These are phyloP conservation scores for Gasterosteus nipponicus DNA, from an alignment of 2,113 vertebrate genomes.

Conservation along the genomic window DNA sequence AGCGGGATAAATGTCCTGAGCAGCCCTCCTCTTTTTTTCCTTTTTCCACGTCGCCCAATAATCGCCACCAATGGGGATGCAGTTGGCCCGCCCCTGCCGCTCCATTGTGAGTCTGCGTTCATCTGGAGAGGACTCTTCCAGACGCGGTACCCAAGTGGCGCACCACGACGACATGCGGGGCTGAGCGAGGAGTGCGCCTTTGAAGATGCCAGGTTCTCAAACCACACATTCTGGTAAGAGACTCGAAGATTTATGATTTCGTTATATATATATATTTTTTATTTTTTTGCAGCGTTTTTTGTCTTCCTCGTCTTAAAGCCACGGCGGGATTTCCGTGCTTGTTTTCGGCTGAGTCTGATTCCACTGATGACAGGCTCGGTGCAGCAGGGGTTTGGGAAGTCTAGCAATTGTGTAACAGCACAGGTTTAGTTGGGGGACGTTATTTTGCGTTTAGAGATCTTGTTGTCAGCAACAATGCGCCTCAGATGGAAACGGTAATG, in stretches of 20 bases:
- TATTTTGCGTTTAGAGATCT: neutral
- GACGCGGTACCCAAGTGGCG: slow-evolving; percentile 70
- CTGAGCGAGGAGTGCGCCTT: slow-evolving; percentile 51
- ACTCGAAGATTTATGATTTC: neutral
- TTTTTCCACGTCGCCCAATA: slow-evolving; percentile 53
- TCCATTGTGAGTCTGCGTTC: slow-evolving; percentile 62
- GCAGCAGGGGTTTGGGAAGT: slow-evolving; percentile 24
- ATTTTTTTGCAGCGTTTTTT: neutral
- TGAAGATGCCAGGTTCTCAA: slow-evolving; percentile 51
- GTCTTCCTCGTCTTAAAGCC: neutral
- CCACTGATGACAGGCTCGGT: neutral
- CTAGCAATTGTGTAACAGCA: slow-evolving; percentile 16
- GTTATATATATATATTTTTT: neutral
- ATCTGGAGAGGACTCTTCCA: slow-evolving; percentile 70
- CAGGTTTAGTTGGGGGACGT: slow-evolving; percentile 6
- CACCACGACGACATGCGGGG: slow-evolving; percentile 63
- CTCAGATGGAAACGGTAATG: neutral
- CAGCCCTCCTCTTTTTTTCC: slow-evolving; percentile 4
- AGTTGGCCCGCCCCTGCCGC: slow-evolving; percentile 71
- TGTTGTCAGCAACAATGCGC: slow-evolving; percentile 21
- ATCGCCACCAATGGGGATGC: slow-evolving; percentile 56
- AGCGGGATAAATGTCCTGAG: slow-evolving; percentile 48
- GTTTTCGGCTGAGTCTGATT: slow-evolving; percentile 22
- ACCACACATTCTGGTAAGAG: slow-evolving; percentile 66
- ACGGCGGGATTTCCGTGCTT: slow-evolving; percentile 4